Conservation (phyloP, 2,888 invertebrate genomes). For the Copidosoma aretas region DNA sequence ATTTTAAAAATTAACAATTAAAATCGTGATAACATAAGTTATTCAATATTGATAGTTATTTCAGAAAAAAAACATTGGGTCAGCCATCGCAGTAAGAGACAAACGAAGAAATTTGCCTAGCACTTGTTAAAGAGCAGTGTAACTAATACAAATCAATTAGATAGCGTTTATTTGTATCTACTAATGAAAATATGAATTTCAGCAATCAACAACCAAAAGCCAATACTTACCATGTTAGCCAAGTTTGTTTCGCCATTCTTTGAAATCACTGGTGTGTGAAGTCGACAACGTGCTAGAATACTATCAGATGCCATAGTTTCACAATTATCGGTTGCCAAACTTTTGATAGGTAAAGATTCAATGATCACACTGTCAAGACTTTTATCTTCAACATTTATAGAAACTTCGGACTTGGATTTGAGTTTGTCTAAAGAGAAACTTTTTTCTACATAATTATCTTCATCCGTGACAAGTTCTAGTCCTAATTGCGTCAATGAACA, state of each 20-base stretch:
- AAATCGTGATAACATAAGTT: too few relatives aligned
- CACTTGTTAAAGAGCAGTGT: not conserved
- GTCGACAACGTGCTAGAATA: conserved; percentile 44
- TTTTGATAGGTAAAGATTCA: conserved; percentile 31
- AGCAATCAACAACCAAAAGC: too few relatives aligned
- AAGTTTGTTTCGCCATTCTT: conserved; percentile 29
- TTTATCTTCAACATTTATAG: conserved; percentile 29
- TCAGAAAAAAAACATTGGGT: too few relatives aligned
- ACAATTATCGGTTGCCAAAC: conserved; percentile 22
- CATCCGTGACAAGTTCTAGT: conserved; percentile 47
- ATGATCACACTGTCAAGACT: conserved; percentile 25
- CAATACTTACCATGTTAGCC: conserved; percentile 18
- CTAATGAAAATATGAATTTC: too few relatives aligned
- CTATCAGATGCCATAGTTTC: conserved; percentile 36
- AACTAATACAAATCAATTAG: not conserved
- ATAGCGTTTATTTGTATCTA: not conserved
- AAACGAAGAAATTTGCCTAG: not conserved
- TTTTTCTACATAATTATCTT: conserved; percentile 45
- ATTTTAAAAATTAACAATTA: too few relatives aligned
- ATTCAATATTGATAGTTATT: too few relatives aligned
- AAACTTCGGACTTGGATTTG: conserved; percentile 28
- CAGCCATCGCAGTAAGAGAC: not conserved
- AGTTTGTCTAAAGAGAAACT: conserved; percentile 37
- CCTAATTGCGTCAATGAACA: conserved; percentile 66
- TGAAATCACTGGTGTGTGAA: conserved; percentile 44